Percentiles rank a stretch among this genome's conserved stretches.
Conservation (phyloP, 2,888 invertebrate genomes). For the Saturnia japonica region DNA sequence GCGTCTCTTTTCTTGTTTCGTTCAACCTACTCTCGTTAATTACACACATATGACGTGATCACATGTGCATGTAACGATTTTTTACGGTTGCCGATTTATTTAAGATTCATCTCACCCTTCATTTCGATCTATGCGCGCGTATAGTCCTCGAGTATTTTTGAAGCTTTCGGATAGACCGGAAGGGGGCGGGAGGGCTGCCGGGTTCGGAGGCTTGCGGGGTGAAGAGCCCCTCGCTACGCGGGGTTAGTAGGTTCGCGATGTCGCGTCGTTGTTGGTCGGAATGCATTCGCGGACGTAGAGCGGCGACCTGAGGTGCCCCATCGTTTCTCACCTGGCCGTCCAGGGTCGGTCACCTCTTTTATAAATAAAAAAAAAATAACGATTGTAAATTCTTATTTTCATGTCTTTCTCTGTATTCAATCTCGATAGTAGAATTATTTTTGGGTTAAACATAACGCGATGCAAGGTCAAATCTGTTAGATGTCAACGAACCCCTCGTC, state of each 20-base stretch:
- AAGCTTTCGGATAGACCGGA: constrained; percentile 78
- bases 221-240: constrained; percentile 77
- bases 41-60: constrained; percentile 47
- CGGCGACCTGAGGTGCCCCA: constrained; percentile 79
- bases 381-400: constrained; percentile 30
- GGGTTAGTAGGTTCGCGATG: constrained; percentile 82
- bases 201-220: constrained; percentile 77
- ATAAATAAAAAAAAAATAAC: constrained; percentile 48
- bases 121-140: constrained; percentile 64
- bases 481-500: constrained; percentile 78
- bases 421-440: constrained; percentile 47
- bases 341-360: constrained; percentile 65
- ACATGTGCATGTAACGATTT: constrained; percentile 42
- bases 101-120: constrained; percentile 45
- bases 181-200: constrained; percentile 68
- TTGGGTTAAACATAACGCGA: constrained; percentile 67
- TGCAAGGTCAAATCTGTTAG: constrained; percentile 75
- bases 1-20: constrained; percentile 56
- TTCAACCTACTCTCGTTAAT: constrained; percentile 54
- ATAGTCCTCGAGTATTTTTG: constrained; percentile 75
- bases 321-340: constrained; percentile 68
- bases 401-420: constrained; percentile 33
- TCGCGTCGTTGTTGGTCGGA: constrained; percentile 80
- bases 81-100: constrained; percentile 39
- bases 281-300: constrained; percentile 81